Base-by-base conservation (phyloP, 2,797 vertebrate species). In the Trematomus bernacchii region DNA sequence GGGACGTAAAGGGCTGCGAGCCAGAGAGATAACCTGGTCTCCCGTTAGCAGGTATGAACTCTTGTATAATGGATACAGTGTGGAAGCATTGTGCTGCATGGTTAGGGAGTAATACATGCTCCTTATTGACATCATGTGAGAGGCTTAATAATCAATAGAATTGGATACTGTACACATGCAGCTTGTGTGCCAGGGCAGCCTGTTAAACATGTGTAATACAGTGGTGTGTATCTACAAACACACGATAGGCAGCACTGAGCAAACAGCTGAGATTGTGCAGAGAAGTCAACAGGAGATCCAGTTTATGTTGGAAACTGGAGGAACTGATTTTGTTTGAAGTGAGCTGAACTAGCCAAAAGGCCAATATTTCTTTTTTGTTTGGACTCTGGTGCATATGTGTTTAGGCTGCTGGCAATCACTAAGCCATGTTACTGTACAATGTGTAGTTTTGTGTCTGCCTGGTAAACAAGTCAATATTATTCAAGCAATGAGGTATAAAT, bases 31-130 rank as follows among this genome's bases (percentile, higher is more conserved):
- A 70, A 80, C 80, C 80, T 71, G 88, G 85, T 73, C 80, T 66
- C 66, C 66, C 9, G 3, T 77, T 37, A 77, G 68, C 88, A 92
- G 92, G 91, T 92, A 92, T 0, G 59, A 30, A 63, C 30, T 59
- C 27, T 52, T 30, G 19, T 58, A 5, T 67, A 52, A 23, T 23
- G 48, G 47, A 50, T 33, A 9, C 23, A 43, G 21, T 1, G 9
- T 54, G 21, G 53, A 14, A n/a, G 51, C 7, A 11, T 53, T 52
- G 19, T 51, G 7, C 63, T 30, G 15, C 27, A 13, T 10, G 4
- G 12, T 54, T 74, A 16, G 46, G 33, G 64, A 21, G 33, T 57
- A 27, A 6, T 9, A 13, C 13, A 6, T 23, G 59, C 30, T 65
- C 48, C 50, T 61, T 66, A 21, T 21, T 64, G 47, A 50, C 63